Base-by-base conservation (phyloP, 37 sponge, comb jelly and placozoan genomes). In the Aplysina aerophoba region DNA sequence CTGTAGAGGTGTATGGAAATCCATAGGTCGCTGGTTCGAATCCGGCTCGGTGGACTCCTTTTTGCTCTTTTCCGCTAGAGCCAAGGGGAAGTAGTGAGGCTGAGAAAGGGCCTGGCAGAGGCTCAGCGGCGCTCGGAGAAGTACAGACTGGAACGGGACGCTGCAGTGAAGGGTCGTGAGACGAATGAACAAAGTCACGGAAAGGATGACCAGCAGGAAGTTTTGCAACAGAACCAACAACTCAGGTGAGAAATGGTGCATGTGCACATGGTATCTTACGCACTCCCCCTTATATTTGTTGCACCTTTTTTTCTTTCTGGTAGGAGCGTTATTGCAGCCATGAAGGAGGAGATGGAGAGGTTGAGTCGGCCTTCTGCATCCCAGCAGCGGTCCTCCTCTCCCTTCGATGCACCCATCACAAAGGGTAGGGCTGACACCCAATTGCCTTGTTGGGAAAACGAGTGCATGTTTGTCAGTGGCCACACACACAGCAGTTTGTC, bases 21-120 rank as follows among this genome's bases (percentile, higher is more conserved):
- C 93, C 93, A 89, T 93, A 93, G 93, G 93, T 93, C 93, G 88
- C 93, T 93, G 93, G 93, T 93, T 93, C 93, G 81, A 93, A 87
- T 90, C 93, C 93, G 93, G 93, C 88, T 93, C 93, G 90, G 87
- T 83, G 93, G 93, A 93, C 21, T 80, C 63, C 74, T 89, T 93
- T 90, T 87, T 87, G 59, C 84, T 87, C 81, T 72, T 64, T 79
- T 74, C 73, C 21, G 28, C 33, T 71, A 33, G 36, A 12, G 11
- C 15, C 11, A 21, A 27, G 73, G 31, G 34, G 28, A 27, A 30
- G 73, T 33, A 1, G 12, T 33, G 33, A 71, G 21, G 37, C 15
- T 33, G 31, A 4, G 31, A 14, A 33, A 44, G 8, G 50, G 50
- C 50, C 50, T 44, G 8, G 8, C 50, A 44, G 50, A 44, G 50